Evolutionary conservation across 2,888 invertebrate genomes (phyloP), one percentile per base, ranked within the genome.

Genomic region (Eupithecia abbreviata): DNA sequence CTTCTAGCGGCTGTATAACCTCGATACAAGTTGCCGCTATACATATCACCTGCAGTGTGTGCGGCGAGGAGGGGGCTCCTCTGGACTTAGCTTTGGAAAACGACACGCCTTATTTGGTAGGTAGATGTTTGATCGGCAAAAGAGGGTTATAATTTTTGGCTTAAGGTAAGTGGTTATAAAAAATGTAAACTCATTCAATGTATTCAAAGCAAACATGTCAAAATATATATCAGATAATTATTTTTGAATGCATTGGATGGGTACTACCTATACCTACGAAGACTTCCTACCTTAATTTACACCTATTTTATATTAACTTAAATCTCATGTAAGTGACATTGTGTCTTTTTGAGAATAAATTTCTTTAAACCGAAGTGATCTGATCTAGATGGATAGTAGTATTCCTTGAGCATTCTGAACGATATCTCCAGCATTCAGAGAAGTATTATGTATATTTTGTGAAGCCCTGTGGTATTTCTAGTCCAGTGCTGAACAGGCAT

Each of bases 11-110:
- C 66, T 68, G 67, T 68, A 30, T 30, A 45, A n/a, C 67, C n/a
- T 68, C 67, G 42, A 68, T 68, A 68, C 45, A 68, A 68, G 67
- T 68, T 68, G 18, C 45, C 67, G 67, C 67, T 68, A n/a, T n/a
- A n/a, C n/a, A n/a, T 68, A 68, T 68, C 67, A 68, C 67, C 67
- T 68, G 67, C 67, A 45, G 67, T 68, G 18, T 68, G 67, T 18
- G 67, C 4, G 42, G 15, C 43, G 4, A 9, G 45, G 45, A 68
- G 43, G 9, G 67, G 15, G 67, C 30, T 10, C 62, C 30, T 30
- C 62, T 12, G 62, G 62, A 62, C 62, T 62, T 58, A 10, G 58
- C 9, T 58, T 18, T 58, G 18, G 58, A 62, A 12, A 62, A 62
- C 30, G 5, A 51, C 9, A 10, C 9, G 9, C 9, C 9, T 18